phyloP scores from a whole-genome alignment of 2,888 invertebrate genomes.

The Drosophila mayaguana region DNA sequence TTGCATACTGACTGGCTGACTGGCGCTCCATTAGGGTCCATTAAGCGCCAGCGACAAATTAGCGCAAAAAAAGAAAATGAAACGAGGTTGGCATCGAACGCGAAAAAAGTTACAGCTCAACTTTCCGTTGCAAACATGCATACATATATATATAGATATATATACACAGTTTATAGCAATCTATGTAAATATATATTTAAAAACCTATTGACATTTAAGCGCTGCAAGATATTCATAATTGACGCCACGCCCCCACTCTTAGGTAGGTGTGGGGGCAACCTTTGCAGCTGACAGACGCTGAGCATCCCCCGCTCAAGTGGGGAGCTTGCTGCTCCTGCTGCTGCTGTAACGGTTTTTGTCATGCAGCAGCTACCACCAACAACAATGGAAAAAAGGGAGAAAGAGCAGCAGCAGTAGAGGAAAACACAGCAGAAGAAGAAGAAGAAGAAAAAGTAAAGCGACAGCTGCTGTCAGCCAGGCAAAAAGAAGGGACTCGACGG shows the following conservation, averaged over 20 bases:
- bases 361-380: slow-evolving; percentile 30
- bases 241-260: slow-evolving; percentile 36
- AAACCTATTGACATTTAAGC: slow-evolving; percentile 52
- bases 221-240: slow-evolving; percentile 32
- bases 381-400: slow-evolving; percentile 9
- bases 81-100: slow-evolving; percentile 6
- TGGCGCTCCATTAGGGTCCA: slow-evolving; percentile 55
- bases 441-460: slow-evolving; percentile 32
- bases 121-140: slow-evolving; percentile 55
- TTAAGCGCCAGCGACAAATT: slow-evolving; percentile 64
- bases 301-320: slow-evolving; percentile 3
- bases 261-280: not conserved
- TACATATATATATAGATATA: not conserved
- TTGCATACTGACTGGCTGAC: slow-evolving; percentile 47
- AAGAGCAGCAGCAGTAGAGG: slow-evolving; percentile 16
- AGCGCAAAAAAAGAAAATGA: slow-evolving; percentile 16
- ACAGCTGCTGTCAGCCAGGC: slow-evolving; percentile 51
- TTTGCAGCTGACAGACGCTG: slow-evolving; percentile 34
- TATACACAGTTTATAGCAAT: not conserved
- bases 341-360: slow-evolving; percentile 47
- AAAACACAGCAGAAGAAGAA: slow-evolving; percentile 25
- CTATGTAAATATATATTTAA: not conserved
- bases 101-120: slow-evolving; percentile 22
- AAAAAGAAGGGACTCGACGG: slow-evolving; percentile 35
- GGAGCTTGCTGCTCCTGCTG: slow-evolving; percentile 28